phyloP scores from a whole-genome alignment of 2,113 vertebrate species.

The Burhinus bistriatus region DNA sequence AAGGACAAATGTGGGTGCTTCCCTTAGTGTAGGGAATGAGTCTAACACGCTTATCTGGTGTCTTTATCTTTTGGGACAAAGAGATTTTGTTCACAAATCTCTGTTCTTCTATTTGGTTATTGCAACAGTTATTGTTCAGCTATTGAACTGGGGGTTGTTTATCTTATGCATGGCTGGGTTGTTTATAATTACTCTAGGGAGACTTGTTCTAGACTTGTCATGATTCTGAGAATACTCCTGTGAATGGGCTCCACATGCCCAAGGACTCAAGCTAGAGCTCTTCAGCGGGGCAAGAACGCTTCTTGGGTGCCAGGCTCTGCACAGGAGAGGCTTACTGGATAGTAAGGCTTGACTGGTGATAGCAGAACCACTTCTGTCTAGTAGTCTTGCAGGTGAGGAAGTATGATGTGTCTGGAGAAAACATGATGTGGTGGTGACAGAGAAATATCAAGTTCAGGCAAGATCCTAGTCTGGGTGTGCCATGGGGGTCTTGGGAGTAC shows the following conservation, averaged over 20 bases:
- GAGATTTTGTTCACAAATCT: slow-evolving; percentile 13
- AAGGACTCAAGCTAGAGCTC: not conserved
- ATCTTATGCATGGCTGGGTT: not conserved
- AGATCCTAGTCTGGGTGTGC: not conserved
- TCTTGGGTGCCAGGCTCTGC: not conserved
- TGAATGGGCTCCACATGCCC: not conserved
- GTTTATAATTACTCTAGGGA: not conserved
- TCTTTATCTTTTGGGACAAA: not conserved
- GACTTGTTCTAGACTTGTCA: not conserved
- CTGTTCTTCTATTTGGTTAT: not conserved
- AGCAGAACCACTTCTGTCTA: not conserved
- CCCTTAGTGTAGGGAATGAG: not conserved
- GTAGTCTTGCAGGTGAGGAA: not conserved
- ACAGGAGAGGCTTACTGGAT: not conserved
- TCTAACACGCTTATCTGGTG: not conserved
- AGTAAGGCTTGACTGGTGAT: not conserved
- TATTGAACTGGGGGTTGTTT: slow-evolving; percentile 1
- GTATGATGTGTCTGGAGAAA: not conserved
- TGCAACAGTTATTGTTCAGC: slow-evolving; percentile 1
- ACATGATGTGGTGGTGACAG: not conserved
- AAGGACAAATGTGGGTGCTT: not conserved
- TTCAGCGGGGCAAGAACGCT: not conserved
- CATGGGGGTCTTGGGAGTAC: not conserved
- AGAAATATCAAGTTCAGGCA: not conserved
- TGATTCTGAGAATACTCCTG: not conserved